Base-by-base conservation (phyloP, 64 coral and sea anemone species). In the Actinia equina region DNA sequence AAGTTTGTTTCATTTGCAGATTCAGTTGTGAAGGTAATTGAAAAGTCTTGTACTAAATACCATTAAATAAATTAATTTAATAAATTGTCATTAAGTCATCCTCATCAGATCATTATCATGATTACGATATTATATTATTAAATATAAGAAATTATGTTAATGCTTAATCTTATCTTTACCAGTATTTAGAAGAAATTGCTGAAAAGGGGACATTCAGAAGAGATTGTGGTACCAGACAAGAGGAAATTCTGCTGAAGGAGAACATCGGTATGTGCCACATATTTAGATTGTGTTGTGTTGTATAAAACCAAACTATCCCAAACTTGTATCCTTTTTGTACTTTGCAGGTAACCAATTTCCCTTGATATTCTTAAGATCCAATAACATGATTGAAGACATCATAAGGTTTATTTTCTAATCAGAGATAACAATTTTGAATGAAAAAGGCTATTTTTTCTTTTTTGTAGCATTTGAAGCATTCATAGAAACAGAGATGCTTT, bases 141-240 rank as follows among this genome's bases (percentile, higher is more conserved):
- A 1, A 22, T 63, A 63, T 63, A 11, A 63, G 60, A 63, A 63
- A 18, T 6, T 61, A 61, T 16, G 17, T 63, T 63, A 63, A 63
- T 63, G 1, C 17, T 63, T 63, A 3, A 22, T 64, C 8, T 64
- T 64, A 64, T n/a, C 20, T n/a, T 22, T 65, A 65, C 62, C 2
- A 79, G 76, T 79, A 79, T 44, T 79, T 79, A 43, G 11, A 79
- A 79, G 76, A 41, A 41, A 79, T 79, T 79, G 12, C 44, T 43
- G 62, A 65, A 65, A 65, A 65, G 19, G 62, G 62, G 15, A n/a
- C 19, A 65, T 65, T 65, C 15, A 19, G 2, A 0, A 65, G 62
- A 65, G 62, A 65, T 2, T 65, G n/a, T 18, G 62, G 62, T 65
- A 65, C 62, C 22, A 65, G 62, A 13, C 62, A 65, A 65, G 62